Base-by-base conservation (phyloP, 1,140 invertebrate species). In the Zaprionus ornatus region DNA sequence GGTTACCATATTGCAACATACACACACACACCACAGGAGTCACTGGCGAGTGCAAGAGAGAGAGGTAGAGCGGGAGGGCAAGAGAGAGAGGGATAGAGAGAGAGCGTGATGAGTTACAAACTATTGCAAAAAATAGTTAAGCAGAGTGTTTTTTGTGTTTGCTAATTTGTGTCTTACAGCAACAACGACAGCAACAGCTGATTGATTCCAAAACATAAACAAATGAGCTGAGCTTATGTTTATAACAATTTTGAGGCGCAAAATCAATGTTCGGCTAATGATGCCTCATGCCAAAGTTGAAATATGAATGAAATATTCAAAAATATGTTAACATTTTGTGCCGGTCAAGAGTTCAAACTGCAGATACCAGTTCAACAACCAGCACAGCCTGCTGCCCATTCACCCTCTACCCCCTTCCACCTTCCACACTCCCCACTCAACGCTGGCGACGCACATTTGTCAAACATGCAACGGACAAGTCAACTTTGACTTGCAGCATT, bases 271-370 rank as follows among this genome's bases (percentile, higher is more conserved):
- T 29, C 23, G 21, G 23, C 32, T 65, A 57, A 72, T 72, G 69
- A 65, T 57, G 62, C 7, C 52, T 15, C 15, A 68, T 81, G 74
- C 52, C 64, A 80, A 67, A 77, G 79, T 63, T 77, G 80, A 81
- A 32, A 32, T 32, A 81, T 80, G 78, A 13, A 2, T 2, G 2
- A 40, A 40, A n/a, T 17, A 45, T 17, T 3, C 7, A 42, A 42
- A 9, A 3, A 42, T 6, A 21, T 48, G 17, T 48, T 57, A 61
- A 61, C 55, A 69, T 80, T 40, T 40, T 40, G 37, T n/a, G 37
- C 15, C 12, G 15, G 12, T 40, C 37, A n/a, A 40, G 15, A n/a
- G 37, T 13, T 40, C 37, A 40, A 13, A n/a, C 37, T n/a, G 15
- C 37, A 40, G 0, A 40, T 40, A 40, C 37, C 37, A 40, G 37